Base-by-base conservation (phyloP, 2,113 vertebrate genomes). In the Talpa occidentalis region DNA sequence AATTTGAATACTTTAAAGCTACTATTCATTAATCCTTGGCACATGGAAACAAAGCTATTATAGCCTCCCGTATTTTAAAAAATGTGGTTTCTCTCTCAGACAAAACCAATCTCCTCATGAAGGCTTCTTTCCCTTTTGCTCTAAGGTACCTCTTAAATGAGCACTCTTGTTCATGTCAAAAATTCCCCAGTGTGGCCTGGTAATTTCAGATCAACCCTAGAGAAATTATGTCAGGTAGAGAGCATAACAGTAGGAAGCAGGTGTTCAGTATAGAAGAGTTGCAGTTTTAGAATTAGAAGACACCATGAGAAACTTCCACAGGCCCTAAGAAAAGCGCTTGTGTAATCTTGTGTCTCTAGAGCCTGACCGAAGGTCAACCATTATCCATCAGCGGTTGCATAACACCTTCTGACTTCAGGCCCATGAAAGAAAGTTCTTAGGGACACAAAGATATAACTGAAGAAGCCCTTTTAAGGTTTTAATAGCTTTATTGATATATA, bases 11-110 rank as follows among this genome's bases (percentile, higher is more conserved):
- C 54, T 74, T 86, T 59, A 86, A 94, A 86, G 56, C 56, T 94
- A 80, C 40, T 54, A 74, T 37, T 82, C n/a, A 62, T 37, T 92
- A 95, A 82, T 92, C 42, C 35, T 54, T 92, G 60, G 91, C 82
- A 69, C 62, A 60, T 30, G 62, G 37, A 87, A 87, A 59, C 3
- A 32, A 78, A 78, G 72, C 82, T 69, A 60, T 40, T 54, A 70
- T 59, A 42, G 10, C 74, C 16, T 80, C 47, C 49, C 59, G 35
- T 35, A 26, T 79, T 80, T 40, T 64, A 74, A 83, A 74, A 83
- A 85, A 73, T 10, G 26, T 40, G 49, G 37, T 69, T 67, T 74
- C 3, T 74, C 67, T 74, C 66, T 91, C 86, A 76, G 59, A 76
- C 49, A 88, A 74, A 79, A 86, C 24, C 24, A 80, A 66, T 74